Base-by-base conservation (phyloP, 2,888 invertebrate species). In the Athripsodes cinereus region DNA sequence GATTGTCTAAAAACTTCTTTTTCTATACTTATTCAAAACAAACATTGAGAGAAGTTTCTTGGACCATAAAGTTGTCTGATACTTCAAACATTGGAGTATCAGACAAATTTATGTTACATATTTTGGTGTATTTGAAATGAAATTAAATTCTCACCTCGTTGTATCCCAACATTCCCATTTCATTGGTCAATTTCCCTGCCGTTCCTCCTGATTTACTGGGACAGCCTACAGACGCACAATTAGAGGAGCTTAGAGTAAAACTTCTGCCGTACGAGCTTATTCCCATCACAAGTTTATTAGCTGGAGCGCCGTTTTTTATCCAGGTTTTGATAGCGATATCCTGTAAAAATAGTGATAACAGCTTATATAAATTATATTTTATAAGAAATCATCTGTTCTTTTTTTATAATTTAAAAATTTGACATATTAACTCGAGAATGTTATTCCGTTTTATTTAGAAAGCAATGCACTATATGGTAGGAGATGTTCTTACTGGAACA, bases 191-290 rank as follows among this genome's bases (percentile, higher is more conserved):
- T 0, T 79, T 82, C 1, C 89, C 90, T 1, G 80, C 75, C 2
- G 71, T 65, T 0, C 87, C 87, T 0, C 78, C 72, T 0, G 84
- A 84, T 13, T 66, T 71, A 1, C 80, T 73, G 0, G 81, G 73
- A 34, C 61, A 61, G 21, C 63, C 50, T 11, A 59, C 55, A 1
- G 16, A 22, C n/a, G 21, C 26, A 40, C 61, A 63, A 0, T 86
- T 81, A 0, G 63, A 67, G 63, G 80, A 68, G 0, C 71, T 67
- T 13, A 91, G 70, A 0, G 80, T 83, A 65, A 85, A 92, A 0
- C 84, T 78, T 54, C 84, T 79, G 0, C 89, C 91, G 63, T 89
- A 91, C 3, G 84, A 76, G 0, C 86, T 86, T 26, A 90, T 70
- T 0, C 92, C 91, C 1, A 91, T 63, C 0, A 85, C 73, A 0